Evolutionary conservation across 2,113 vertebrate species (phyloP), one percentile per base, ranked within the genome.

Genomic region (Arizona elegans): DNA sequence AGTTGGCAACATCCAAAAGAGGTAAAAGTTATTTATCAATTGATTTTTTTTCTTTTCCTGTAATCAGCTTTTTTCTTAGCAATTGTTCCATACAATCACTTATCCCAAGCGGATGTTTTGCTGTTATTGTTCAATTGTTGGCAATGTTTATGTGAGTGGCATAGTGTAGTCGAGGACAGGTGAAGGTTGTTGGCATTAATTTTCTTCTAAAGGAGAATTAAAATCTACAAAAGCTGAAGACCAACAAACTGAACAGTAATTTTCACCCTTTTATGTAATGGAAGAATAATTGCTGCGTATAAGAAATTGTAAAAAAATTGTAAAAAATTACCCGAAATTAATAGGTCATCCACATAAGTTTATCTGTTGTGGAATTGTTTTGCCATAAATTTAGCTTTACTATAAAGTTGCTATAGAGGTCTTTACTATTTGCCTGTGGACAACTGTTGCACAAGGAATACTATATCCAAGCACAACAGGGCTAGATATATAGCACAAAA

Each of bases 21-120:
- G n/a, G 53, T 53, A 53, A 56, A 23, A 58, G 54, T 89, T 1
- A 5, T 65, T 91, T 95, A 90, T 90, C 0, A 8, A 55, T 23
- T 0, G 0, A 86, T 29, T 21, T 0, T 1, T 70, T 70, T 29
- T 11, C 29, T 70, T 70, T 33, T 70, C 29, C 0, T 29, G 7
- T n/a, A 81, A 91, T 85, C 0, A 0, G 47, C 3, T 0, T 50
- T 54, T 89, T 0, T 21, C 47, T 62, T 62, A 47, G 9, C 1
- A 4, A 33, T 13, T 0, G 0, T 23, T 81, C 56, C 21, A 2
- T 0, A 0, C 2, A 88, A 56, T 52, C 3, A 0, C 0, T 2
- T 7, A 1, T 81, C 17, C 91, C 94, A 88, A 87, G 90, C 8
- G 0, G 3, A 50, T 62, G 62, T 70, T 15, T 55, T 93, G 8